A percentile compares a stretch with the other conserved stretches of the same genome.
Conservation (phyloP, 2,888 invertebrate genomes). For the Beris chalybata region DNA sequence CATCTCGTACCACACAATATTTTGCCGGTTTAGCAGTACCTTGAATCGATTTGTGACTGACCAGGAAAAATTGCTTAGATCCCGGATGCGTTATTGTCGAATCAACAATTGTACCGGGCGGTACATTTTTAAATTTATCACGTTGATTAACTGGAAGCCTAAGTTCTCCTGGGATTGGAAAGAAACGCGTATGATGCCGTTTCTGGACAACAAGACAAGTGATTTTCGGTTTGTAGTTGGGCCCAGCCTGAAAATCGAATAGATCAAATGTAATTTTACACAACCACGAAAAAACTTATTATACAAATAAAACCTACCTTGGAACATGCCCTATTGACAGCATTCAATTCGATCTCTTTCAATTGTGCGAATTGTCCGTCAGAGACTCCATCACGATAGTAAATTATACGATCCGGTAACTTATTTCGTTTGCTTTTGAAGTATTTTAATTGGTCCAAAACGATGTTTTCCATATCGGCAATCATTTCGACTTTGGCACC, state of each 20-base stretch:
- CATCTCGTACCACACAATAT: slow-evolving; percentile 83
- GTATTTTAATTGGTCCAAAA: slow-evolving; percentile 64
- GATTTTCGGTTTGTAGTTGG: slow-evolving; percentile 71
- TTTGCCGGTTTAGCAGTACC: slow-evolving; percentile 86
- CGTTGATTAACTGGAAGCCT: slow-evolving; percentile 54
- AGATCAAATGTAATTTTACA: neutral
- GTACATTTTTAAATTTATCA: slow-evolving; percentile 72
- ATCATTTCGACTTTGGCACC: slow-evolving; percentile 75
- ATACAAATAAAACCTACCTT: slow-evolving; percentile 40
- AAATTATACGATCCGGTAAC: slow-evolving; percentile 63
- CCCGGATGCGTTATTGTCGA: slow-evolving; percentile 81
- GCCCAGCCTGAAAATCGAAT: slow-evolving; percentile 45
- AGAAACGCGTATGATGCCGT: slow-evolving; percentile 86
- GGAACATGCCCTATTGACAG: slow-evolving; percentile 71
- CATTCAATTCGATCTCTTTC: slow-evolving; percentile 62
- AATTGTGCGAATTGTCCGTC: slow-evolving; percentile 79
- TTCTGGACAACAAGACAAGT: slow-evolving; percentile 96
- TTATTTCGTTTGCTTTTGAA: slow-evolving; percentile 59
- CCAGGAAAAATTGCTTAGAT: slow-evolving; percentile 87
- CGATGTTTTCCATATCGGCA: slow-evolving; percentile 69
- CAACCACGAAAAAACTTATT: neutral
- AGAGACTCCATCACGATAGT: slow-evolving; percentile 84
- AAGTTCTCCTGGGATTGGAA: slow-evolving; percentile 45
- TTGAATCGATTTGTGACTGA: slow-evolving; percentile 70
- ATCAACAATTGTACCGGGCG: slow-evolving; percentile 87